Conservation (phyloP, 1,140 invertebrate genomes). For the Frieseomelitta varia region DNA sequence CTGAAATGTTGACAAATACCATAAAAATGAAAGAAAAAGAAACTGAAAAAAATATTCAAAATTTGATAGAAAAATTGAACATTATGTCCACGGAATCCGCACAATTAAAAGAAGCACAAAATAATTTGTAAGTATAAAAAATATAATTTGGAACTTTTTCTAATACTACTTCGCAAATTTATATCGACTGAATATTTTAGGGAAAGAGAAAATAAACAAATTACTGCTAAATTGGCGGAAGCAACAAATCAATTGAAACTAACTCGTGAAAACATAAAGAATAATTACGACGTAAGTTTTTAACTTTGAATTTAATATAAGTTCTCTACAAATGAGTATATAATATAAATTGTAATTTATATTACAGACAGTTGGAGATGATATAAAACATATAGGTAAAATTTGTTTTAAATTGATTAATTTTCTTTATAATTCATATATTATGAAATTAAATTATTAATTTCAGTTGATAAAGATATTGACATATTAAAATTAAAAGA, state of each 20-base stretch:
- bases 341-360: constrained; percentile 11
- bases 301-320: not conserved
- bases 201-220: constrained; percentile 76
- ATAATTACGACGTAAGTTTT: constrained; percentile 71
- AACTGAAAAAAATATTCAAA: constrained; percentile 67
- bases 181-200: constrained; percentile 64
- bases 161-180: not conserved
- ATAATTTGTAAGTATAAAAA: constrained; percentile 67
- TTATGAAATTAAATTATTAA: not conserved
- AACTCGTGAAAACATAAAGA: constrained; percentile 75
- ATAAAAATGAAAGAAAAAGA: constrained; percentile 70
- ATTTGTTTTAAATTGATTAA: constrained; percentile 29
- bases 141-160: not conserved
- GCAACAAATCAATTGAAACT: constrained; percentile 71
- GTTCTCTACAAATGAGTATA: not conserved
- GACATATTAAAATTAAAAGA: constrained; percentile 80
- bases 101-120: constrained; percentile 70
- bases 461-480: constrained; percentile 43
- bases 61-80: constrained; percentile 73
- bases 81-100: constrained; percentile 63
- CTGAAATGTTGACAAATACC: constrained; percentile 56
- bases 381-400: constrained; percentile 57
- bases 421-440: not conserved
- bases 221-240: constrained; percentile 71
- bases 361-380: constrained; percentile 46